phyloP scores from a whole-genome alignment of 2,113 vertebrate species.

The Microcebus griseorufus region DNA sequence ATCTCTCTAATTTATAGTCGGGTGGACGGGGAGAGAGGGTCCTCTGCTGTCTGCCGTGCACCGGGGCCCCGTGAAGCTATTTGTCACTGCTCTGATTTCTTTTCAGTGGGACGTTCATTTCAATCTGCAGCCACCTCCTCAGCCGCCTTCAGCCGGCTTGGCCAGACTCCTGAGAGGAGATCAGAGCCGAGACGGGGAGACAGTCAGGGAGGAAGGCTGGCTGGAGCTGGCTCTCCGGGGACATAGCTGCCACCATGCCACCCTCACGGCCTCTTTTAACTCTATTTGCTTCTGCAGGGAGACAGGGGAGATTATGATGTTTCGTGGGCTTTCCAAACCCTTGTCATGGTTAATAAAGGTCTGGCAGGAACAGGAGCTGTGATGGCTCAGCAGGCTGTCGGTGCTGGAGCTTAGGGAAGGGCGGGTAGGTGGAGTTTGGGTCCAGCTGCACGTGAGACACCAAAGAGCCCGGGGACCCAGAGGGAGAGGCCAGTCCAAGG shows the following conservation, averaged over 20 bases:
- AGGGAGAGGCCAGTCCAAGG: not conserved
- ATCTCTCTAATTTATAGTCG: not conserved
- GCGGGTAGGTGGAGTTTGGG: not conserved
- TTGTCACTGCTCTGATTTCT: constrained; percentile 80
- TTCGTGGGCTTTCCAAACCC: constrained; percentile 64
- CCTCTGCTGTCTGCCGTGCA: constrained; percentile 51
- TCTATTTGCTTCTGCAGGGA: constrained; percentile 71
- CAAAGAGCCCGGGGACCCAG: not conserved
- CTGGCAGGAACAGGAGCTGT: constrained; percentile 55
- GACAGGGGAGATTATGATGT: constrained; percentile 78
- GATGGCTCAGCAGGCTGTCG: not conserved
- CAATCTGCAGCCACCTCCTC: constrained; percentile 78
- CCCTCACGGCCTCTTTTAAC: constrained; percentile 51
- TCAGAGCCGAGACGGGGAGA: constrained; percentile 55
- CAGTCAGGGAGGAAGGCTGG: constrained; percentile 62
- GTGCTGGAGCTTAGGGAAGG: not conserved
- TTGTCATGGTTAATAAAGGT: constrained; percentile 81
- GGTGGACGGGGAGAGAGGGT: constrained; percentile 58
- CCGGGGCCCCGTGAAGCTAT: constrained; percentile 74
- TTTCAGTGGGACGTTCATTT: constrained; percentile 81
- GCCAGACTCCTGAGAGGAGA: constrained; percentile 75
- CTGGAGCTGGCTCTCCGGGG: constrained; percentile 61
- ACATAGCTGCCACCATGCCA: constrained; percentile 56
- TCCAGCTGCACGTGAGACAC: not conserved
- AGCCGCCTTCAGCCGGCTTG: constrained; percentile 60